Conservation (phyloP, 2,888 invertebrate genomes). For the Papilio demoleus region DNA sequence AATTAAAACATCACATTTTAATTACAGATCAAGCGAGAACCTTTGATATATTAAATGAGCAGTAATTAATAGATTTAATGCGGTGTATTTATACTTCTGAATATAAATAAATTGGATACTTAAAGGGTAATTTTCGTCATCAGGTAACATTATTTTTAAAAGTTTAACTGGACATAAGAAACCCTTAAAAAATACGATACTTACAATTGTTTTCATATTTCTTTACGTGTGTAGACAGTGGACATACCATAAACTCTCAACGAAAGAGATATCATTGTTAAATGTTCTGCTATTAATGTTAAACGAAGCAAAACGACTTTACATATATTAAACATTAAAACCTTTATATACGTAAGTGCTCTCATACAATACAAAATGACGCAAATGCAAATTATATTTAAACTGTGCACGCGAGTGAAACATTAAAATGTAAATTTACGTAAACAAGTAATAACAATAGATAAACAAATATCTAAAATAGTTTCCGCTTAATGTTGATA, state of each 20-base stretch:
- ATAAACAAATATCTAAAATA: not conserved
- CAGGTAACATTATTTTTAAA: too few relatives aligned
- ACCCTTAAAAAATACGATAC: too few relatives aligned
- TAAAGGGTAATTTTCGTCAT: not conserved
- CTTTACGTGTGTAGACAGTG: not conserved
- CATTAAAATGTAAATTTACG: conserved; percentile 16
- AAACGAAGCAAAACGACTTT: not conserved
- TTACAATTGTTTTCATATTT: not conserved
- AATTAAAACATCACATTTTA: conserved; percentile 2
- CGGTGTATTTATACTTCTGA: not conserved
- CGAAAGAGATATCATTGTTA: not conserved
- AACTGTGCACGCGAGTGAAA: conserved; percentile 11
- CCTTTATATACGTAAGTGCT: not conserved
- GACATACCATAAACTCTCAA: not conserved
- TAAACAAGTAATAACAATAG: conserved; percentile 4
- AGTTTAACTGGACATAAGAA: too few relatives aligned
- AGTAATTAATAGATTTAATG: not conserved
- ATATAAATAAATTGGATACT: not conserved
- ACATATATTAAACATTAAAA: not conserved
- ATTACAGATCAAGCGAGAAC: not conserved
- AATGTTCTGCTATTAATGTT: not conserved
- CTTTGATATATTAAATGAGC: conserved; percentile 1
- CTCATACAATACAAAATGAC: conserved; percentile 6
- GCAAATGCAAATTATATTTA: conserved; percentile 22
- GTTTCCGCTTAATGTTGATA: not conserved